Evolutionary conservation across 2,888 invertebrate genomes (phyloP), one percentile per base, ranked within the genome.

Genomic region (Ormia ochracea): DNA sequence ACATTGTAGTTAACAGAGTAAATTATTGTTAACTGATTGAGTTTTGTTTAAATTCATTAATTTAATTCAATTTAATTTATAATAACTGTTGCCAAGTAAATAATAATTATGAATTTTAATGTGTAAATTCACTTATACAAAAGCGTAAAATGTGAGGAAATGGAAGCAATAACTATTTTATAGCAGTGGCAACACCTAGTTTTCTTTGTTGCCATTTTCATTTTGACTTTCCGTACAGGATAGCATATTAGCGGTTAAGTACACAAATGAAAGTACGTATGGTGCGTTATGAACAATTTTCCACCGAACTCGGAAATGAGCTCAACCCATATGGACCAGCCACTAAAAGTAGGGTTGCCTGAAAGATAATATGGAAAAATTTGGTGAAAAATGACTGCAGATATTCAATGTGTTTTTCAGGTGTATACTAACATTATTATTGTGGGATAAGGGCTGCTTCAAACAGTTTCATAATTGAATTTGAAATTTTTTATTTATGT

Each of bases 221-320:
- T n/a, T n/a, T n/a, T n/a, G n/a, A n/a, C n/a, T 21, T 36, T 36
- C 23, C 23, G 21, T 48, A 23, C 21, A 48, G 4, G 21, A 12
- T 23, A 10, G 23, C 48, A 5, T 23, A 21, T 48, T 3, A 48
- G 2, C 43, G 17, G 10, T 48, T 23, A 48, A 48, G n/a, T n/a
- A 23, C 10, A 12, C 21, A 48, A 48, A 48, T 21, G 23, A 23
- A 48, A 48, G 48, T 48, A 48, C 23, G 28, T 14, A 23, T 26
- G 50, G 50, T 52, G 50, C 50, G 28, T 52, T 52, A 28, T 28
- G 50, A 52, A 19, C 50, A 52, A 14, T 28, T 52, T 4, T 52
- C 28, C 28, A 14, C n/a, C n/a, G 50, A 52, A 28, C 50, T 52
- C 26, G 28, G 28, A n/a, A 52, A 52, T 28, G 50, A 52, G 14